Evolutionary conservation across 2,797 vertebrate genomes (phyloP).

Genomic region (Ispidina picta): DNA sequence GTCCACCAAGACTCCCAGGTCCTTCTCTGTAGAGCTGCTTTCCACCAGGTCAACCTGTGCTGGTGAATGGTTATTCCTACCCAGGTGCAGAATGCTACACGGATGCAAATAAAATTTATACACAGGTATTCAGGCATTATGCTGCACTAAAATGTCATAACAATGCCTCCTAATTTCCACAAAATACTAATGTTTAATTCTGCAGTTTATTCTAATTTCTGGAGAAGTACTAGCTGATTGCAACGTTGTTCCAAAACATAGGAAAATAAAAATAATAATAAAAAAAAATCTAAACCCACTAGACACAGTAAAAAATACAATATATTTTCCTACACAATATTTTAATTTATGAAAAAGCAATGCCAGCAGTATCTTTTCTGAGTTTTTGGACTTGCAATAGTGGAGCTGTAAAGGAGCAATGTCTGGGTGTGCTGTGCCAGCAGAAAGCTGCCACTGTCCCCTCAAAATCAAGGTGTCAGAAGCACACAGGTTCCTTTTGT

Average conservation of each 20-base stretch:
- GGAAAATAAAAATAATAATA: neutral
- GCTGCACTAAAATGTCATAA: neutral
- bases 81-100: neutral
- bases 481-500: neutral
- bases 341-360: neutral
- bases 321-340: neutral
- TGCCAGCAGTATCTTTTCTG: neutral
- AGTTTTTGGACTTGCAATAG: neutral
- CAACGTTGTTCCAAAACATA: neutral
- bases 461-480: neutral
- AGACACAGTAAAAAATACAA: neutral
- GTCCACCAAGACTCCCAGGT: neutral
- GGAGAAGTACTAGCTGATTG: neutral
- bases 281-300: neutral
- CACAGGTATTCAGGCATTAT: neutral
- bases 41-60: neutral
- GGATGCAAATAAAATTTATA: neutral
- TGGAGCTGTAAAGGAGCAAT: neutral
- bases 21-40: neutral
- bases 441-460: neutral
- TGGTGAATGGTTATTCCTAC: neutral
- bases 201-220: neutral
- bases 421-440: fast-evolving
- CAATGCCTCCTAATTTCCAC: conserved; percentile 30
- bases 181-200: neutral